A percentile compares a stretch with the other conserved stretches of the same genome.
phyloP scores from a whole-genome alignment of 2,888 invertebrate species.

The Keiferia lycopersicella region DNA sequence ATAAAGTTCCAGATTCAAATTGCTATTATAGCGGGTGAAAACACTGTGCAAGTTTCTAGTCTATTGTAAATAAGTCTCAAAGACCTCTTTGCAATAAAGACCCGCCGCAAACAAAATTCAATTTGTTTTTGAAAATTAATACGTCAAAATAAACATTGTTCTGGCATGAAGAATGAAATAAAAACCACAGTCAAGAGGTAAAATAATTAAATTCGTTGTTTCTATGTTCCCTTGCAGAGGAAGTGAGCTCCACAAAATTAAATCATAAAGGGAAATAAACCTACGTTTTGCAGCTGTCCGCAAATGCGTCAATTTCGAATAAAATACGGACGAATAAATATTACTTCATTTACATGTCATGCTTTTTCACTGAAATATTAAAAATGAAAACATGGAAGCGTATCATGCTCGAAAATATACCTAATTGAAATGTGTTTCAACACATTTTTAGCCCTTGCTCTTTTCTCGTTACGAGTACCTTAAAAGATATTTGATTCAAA shows the following conservation, averaged over 20 bases:
- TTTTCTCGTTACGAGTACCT: too few species aligned
- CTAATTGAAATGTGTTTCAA: too few species aligned
- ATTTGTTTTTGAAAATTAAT: conserved; percentile 14
- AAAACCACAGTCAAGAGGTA: conserved; percentile 16
- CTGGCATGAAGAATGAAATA: conserved; percentile 15
- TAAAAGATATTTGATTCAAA: too few species aligned
- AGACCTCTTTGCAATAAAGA: not conserved
- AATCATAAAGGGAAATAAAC: conserved; percentile 39
- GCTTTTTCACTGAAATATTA: not conserved
- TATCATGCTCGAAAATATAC: too few species aligned
- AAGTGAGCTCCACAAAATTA: conserved; percentile 36
- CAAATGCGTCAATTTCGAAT: conserved; percentile 1
- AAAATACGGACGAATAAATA: conserved; percentile 4
- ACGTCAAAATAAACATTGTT: conserved; percentile 22
- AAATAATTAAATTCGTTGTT: conserved; percentile 30
- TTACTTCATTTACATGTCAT: not conserved
- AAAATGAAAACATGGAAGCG: not conserved
- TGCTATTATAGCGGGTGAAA: not conserved
- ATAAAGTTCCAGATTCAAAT: not conserved
- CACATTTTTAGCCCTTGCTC: too few species aligned
- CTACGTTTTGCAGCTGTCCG: conserved; percentile 26
- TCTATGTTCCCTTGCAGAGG: conserved; percentile 34
- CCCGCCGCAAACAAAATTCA: not conserved
- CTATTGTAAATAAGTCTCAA: not conserved
- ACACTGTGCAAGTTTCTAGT: not conserved